Evolutionary conservation across 2,797 vertebrate species (phyloP).

Genomic region (Urosaurus nigricauda): DNA sequence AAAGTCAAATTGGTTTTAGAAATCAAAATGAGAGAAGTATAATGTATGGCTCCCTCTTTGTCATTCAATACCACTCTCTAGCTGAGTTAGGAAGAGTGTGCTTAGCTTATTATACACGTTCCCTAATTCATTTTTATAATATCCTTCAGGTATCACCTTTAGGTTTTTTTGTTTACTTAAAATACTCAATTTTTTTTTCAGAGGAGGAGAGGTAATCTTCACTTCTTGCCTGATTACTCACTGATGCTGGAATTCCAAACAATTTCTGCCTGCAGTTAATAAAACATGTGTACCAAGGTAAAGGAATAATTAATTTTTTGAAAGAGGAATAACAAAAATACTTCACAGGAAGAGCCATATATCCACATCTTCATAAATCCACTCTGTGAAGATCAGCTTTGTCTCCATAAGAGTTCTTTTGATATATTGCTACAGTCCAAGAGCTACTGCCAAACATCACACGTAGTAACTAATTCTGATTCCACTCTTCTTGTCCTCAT

Average conservation of each 20-base stretch:
- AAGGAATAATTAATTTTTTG: constrained; percentile 20
- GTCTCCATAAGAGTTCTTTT: not conserved
- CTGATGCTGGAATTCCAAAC: not conserved
- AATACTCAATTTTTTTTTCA: not conserved
- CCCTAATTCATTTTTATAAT: constrained; percentile 20
- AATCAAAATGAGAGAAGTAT: constrained; percentile 38
- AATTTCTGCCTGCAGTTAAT: constrained; percentile 25
- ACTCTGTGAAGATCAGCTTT: not conserved
- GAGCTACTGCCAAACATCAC: not conserved
- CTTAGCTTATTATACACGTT: constrained; percentile 18
- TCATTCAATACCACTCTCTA: not conserved
- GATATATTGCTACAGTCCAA: not conserved
- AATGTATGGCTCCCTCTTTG: constrained; percentile 10
- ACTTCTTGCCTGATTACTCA: constrained; percentile 12
- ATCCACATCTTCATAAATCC: not conserved
- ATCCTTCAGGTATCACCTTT: constrained; percentile 15
- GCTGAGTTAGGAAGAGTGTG: not conserved
- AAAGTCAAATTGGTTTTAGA: constrained; percentile 29
- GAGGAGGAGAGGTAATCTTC: not conserved
- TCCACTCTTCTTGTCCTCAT: too few relatives aligned
- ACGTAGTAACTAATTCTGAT: too few relatives aligned
- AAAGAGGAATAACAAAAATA: constrained; percentile 2
- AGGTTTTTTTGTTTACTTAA: constrained; percentile 33
- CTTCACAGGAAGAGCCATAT: not conserved
- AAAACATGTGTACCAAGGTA: not conserved